Conservation (phyloP, 2,888 invertebrate species). For the Sesamia inferens region DNA sequence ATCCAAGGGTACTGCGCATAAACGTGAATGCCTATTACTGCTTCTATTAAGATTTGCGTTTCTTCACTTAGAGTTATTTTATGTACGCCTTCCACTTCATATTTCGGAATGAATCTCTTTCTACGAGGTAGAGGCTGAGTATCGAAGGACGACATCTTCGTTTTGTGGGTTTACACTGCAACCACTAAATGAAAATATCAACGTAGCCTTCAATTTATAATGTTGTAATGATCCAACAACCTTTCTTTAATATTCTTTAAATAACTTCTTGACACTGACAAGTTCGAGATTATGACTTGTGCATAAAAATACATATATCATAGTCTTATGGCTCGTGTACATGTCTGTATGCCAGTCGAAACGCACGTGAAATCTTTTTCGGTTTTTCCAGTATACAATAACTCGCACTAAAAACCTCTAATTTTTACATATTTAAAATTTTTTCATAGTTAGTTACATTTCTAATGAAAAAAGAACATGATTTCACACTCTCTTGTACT, state of each 20-base stretch:
- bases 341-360: background rate
- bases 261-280: slow-evolving; percentile 18
- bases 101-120: slow-evolving; percentile 86
- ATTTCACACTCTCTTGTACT: background rate
- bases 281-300: background rate
- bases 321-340: background rate
- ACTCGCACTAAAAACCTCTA: background rate
- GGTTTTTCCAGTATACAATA: background rate
- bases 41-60: slow-evolving; percentile 91
- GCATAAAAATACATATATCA: too few relatives aligned
- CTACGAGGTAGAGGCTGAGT: slow-evolving; percentile 76
- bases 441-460: background rate
- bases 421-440: background rate
- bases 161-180: slow-evolving; percentile 68
- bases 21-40: slow-evolving; percentile 92
- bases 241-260: background rate
- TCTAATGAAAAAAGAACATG: background rate
- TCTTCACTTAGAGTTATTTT: slow-evolving; percentile 88
- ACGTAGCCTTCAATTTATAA: background rate
- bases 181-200: slow-evolving; percentile 21
- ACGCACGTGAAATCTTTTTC: background rate
- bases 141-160: slow-evolving; percentile 63
- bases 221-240: background rate
- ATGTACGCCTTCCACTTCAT: slow-evolving; percentile 89
- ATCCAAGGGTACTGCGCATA: slow-evolving; percentile 94